Percentiles rank a stretch among this genome's conserved stretches.
These are phyloP conservation scores for Pandemis heparana DNA, from an alignment of 2,888 invertebrate species.

Conservation along the genomic window DNA sequence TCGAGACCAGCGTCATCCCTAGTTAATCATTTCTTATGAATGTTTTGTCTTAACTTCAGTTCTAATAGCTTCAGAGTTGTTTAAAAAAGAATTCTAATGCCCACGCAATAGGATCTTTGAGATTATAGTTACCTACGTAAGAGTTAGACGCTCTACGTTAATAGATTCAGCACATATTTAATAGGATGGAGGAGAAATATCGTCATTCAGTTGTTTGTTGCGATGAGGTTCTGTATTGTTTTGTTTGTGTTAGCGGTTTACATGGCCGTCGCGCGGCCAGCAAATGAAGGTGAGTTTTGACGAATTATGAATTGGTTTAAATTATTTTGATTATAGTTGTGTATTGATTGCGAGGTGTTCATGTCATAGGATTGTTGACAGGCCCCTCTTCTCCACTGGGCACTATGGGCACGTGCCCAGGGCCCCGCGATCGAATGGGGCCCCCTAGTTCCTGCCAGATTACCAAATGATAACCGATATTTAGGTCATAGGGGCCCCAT, in stretches of 20 bases:
- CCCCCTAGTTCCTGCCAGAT: too few species aligned
- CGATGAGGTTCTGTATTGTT: constrained; percentile 11
- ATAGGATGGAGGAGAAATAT: constrained; percentile 7
- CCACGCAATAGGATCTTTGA: neutral
- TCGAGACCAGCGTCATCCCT: constrained; percentile 15
- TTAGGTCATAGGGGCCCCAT: too few species aligned
- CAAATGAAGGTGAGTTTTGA: constrained; percentile 1
- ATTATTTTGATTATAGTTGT: neutral
- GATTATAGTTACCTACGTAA: neutral
- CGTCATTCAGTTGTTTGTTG: constrained; percentile 17
- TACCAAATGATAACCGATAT: too few species aligned
- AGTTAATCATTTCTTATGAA: constrained; percentile 5
- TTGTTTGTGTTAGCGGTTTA: neutral
- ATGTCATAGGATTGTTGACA: too few species aligned
- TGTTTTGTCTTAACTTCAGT: neutral
- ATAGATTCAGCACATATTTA: constrained; percentile 8
- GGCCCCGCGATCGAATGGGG: too few species aligned
- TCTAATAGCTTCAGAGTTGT: neutral
- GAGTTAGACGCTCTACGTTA: constrained; percentile 1
- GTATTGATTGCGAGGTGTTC: neutral
- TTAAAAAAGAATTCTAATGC: constrained; percentile 3
- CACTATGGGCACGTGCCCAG: too few species aligned
- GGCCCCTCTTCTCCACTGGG: too few species aligned
- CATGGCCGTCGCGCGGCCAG: neutral
- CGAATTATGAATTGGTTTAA: neutral